Evolutionary conservation across 2,797 vertebrate genomes (phyloP), one percentile per base, ranked within the genome.

Genomic region (Oreortyx pictus): DNA sequence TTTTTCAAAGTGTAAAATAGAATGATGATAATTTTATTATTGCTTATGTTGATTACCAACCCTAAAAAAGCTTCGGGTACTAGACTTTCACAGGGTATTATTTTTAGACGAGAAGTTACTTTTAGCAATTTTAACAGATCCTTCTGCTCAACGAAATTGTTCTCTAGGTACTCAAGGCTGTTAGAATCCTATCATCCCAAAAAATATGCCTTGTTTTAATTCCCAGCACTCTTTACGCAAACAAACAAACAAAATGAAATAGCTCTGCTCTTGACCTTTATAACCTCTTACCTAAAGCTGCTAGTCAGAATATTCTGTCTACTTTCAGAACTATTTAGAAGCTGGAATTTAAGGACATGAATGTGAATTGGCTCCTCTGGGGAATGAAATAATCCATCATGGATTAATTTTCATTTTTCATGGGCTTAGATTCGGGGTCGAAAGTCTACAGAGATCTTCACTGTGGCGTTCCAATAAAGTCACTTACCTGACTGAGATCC

Each of bases 91-190:
- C 25, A 19, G 39, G 1, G 0, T 78, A n/a, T 11, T 79, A 85
- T 70, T 89, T 91, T 94, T 80, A 92, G 82, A 85, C 29, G 7
- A 35, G 13, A 78, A 52, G 56, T 80, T 92, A 76, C 86, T 95
- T 94, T 94, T 91, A 85, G 65, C 50, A 65, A 67, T 61, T 52
- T 76, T 91, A 85, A 85, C 76, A 73, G 33, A 68, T 89, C 33
- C 19, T 89, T 84, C 64, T 82, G 33, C n/a, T 75, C 72, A 79
- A 31, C 20, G 49, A 47, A 89, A 94, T 79, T 89, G 71, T 68
- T 84, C 82, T 87, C 33, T 65, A 86, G 44, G 22, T 61, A n/a
- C 33, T 89, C 86, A 76, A 31, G 22, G 64, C 41, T 68, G 33
- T 73, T 72, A 82, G 50, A 76, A 92, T 41, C 39, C 39, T 41